phyloP scores from a whole-genome alignment of 2,113 vertebrate genomes.

The Anser brachyrhynchus region DNA sequence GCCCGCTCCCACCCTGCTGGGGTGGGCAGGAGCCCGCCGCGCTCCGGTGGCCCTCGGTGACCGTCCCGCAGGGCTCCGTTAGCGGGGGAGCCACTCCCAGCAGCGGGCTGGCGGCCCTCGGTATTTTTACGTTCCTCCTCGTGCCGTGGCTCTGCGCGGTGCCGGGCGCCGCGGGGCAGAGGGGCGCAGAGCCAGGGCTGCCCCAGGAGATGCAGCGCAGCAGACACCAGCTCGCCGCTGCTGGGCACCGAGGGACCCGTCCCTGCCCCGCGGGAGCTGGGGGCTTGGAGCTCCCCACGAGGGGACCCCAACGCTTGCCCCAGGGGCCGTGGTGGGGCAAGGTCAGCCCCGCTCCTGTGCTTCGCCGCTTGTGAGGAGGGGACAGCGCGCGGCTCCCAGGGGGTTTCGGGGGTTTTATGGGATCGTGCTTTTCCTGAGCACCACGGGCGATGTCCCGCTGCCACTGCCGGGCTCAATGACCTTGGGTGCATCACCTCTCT shows the following conservation, averaged over 20 bases:
- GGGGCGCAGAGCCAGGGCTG: background rate
- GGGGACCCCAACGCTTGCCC: background rate
- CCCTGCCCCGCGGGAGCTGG: constrained; percentile 13
- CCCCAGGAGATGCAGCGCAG: background rate
- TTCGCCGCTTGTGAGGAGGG: background rate
- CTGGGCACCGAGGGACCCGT: background rate
- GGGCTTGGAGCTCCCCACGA: background rate
- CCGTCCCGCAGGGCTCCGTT: background rate
- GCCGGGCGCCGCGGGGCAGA: accelerated
- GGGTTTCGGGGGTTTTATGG: background rate
- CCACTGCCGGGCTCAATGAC: constrained; percentile 1
- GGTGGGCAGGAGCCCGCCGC: background rate
- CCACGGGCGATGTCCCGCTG: background rate
- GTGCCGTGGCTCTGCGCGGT: accelerated
- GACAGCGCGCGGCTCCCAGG: accelerated
- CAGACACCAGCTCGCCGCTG: background rate
- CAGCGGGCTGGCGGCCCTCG: background rate
- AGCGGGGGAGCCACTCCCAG: background rate
- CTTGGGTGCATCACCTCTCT: constrained; percentile 9
- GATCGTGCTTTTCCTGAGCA: background rate
- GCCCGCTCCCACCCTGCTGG: background rate
- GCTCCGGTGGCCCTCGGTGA: background rate
- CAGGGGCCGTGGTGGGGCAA: background rate
- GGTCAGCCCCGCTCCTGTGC: background rate
- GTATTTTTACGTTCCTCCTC: background rate